Evolutionary conservation across 1,140 invertebrate species (phyloP).

Genomic region (Brachionus paranguensis): DNA sequence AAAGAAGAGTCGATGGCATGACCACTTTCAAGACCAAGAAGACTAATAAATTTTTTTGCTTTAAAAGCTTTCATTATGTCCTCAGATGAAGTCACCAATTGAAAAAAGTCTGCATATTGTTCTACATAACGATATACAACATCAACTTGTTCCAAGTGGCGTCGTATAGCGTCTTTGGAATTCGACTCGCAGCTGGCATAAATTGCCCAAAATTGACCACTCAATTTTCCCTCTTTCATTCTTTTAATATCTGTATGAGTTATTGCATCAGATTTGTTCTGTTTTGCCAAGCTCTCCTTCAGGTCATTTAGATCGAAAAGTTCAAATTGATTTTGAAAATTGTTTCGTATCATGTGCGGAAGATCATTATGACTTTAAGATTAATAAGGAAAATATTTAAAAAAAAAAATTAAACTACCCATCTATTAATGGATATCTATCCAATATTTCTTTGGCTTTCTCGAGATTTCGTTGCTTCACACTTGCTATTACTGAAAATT

Average conservation of each 20-base stretch:
- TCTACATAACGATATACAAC: conserved; percentile 73
- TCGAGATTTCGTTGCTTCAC: conserved; percentile 46
- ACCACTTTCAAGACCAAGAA: conserved; percentile 78
- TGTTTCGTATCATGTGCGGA: neutral
- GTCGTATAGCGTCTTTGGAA: conserved; percentile 73
- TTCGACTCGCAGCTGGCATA: conserved; percentile 76
- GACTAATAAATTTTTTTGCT: conserved; percentile 69
- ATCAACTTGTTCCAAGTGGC: conserved; percentile 78
- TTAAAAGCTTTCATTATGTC: conserved; percentile 72
- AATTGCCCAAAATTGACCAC: conserved; percentile 81
- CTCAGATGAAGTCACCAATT: conserved; percentile 68
- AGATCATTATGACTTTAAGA: conserved; percentile 34
- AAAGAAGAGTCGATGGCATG: conserved; percentile 71
- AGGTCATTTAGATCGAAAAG: conserved; percentile 13
- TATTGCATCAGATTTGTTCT: neutral
- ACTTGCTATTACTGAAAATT: neutral
- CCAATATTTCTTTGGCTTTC: conserved; percentile 60
- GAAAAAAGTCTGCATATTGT: conserved; percentile 70
- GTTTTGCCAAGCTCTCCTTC: neutral
- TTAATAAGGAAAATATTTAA: neutral
- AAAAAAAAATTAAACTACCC: conserved; percentile 52
- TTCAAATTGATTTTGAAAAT: conserved; percentile 17
- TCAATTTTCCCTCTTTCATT: conserved; percentile 70
- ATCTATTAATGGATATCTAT: conserved; percentile 63
- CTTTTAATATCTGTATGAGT: conserved; percentile 75